phyloP scores from a whole-genome alignment of 2,797 vertebrate genomes.

The Micrastur ruficollis region DNA sequence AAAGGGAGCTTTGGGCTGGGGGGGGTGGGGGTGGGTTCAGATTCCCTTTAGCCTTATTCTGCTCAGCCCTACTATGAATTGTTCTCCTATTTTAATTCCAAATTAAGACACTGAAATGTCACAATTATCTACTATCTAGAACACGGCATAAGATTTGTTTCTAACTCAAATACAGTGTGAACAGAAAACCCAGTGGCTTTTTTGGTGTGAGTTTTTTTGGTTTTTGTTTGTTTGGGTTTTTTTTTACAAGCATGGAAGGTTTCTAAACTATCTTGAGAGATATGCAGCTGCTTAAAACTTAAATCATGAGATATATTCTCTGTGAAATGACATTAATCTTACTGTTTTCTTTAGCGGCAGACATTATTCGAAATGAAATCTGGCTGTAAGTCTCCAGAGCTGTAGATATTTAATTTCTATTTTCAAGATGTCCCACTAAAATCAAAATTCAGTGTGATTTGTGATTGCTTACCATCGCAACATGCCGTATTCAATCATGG shows the following conservation, averaged over 20 bases:
- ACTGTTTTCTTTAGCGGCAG: constrained; percentile 10
- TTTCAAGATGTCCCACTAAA: constrained; percentile 12
- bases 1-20: background rate
- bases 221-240: background rate
- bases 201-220: background rate
- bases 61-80: background rate
- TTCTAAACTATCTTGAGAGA: background rate
- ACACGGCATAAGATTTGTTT: background rate
- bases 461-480: constrained; percentile 10
- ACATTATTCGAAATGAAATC: background rate
- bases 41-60: background rate
- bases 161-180: background rate
- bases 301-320: background rate
- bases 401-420: constrained; percentile 33
- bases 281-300: background rate
- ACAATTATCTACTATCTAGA: background rate
- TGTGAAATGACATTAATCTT: background rate
- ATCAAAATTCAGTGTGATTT: constrained; percentile 35
- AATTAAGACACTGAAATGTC: background rate
- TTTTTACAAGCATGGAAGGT: background rate
- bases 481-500: background rate
- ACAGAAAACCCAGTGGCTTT: background rate
- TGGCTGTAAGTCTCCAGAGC: background rate
- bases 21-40: background rate
- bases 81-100: background rate